Percentiles rank a stretch among this genome's conserved stretches.
phyloP scores from a whole-genome alignment of 2,888 invertebrate species.

The Arge pagana region DNA sequence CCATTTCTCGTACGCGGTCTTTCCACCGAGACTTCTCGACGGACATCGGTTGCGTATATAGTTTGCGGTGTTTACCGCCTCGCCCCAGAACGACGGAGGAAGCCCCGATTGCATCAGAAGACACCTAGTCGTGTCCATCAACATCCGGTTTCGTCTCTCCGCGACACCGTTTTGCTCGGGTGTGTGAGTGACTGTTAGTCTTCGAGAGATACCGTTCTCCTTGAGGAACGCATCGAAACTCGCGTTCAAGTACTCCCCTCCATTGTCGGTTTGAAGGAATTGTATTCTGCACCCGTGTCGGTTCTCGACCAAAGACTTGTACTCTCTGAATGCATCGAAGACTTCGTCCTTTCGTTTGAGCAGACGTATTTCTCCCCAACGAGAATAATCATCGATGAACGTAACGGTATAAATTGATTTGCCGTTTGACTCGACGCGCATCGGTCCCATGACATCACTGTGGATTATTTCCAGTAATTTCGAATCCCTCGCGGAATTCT shows the following conservation, averaged over 20 bases:
- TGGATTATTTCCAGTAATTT: constrained; percentile 5
- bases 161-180: constrained; percentile 15
- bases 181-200: constrained; percentile 4
- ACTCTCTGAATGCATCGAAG: neutral
- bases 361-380: neutral
- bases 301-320: constrained; percentile 19
- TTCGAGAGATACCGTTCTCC: constrained; percentile 2
- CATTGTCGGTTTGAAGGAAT: constrained; percentile 25
- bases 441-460: neutral
- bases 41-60: constrained; percentile 41
- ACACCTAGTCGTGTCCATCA: constrained; percentile 15
- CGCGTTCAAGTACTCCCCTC: constrained; percentile 22
- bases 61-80: constrained; percentile 37
- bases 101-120: constrained; percentile 9
- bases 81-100: constrained; percentile 27
- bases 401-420: neutral
- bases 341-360: neutral
- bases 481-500: neutral
- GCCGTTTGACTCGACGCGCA: neutral
- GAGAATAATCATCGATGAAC: neutral
- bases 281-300: constrained; percentile 18
- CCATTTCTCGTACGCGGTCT: constrained; percentile 31
- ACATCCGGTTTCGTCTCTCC: constrained; percentile 8
- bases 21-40: no score
- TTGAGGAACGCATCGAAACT: constrained; percentile 10